phyloP scores from a whole-genome alignment of 2,888 invertebrate genomes.

The Sphinx pinastri region DNA sequence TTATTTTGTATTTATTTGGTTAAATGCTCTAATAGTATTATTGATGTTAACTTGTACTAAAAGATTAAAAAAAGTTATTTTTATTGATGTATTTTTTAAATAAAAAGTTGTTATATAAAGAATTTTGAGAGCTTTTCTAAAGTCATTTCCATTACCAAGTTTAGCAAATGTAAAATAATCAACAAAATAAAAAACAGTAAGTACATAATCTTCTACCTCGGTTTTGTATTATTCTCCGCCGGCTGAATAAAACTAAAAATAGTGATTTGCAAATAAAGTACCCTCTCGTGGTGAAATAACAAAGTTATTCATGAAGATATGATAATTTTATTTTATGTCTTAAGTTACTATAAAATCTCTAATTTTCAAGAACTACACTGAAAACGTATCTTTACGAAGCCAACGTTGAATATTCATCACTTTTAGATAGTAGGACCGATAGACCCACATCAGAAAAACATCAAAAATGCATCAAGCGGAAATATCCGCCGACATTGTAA shows the following conservation, averaged over 20 bases:
- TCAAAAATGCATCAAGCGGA: conserved; percentile 85
- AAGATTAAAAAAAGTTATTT: not conserved
- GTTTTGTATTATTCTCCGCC: not conserved
- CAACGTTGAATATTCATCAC: conserved; percentile 82
- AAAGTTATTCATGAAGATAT: conserved; percentile 11
- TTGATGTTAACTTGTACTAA: not conserved
- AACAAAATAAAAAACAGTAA: not conserved
- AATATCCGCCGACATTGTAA: conserved; percentile 77
- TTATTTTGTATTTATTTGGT: no score
- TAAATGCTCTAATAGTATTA: not conserved
- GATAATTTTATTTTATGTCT: conserved; percentile 24
- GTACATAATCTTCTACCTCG: not conserved
- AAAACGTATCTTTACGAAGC: conserved; percentile 67
- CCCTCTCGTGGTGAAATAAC: conserved; percentile 31
- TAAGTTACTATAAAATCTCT: conserved; percentile 3
- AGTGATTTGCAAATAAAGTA: conserved; percentile 23
- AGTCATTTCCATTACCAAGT: not conserved
- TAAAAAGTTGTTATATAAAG: no score
- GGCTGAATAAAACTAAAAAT: conserved; percentile 8
- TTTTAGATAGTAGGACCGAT: conserved; percentile 81
- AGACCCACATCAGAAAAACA: conserved; percentile 85
- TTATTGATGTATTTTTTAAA: not conserved
- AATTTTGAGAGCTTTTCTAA: no score
- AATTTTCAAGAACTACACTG: conserved; percentile 27
- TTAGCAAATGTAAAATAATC: not conserved